A percentile compares a stretch with the other conserved stretches of the same genome.
These are phyloP conservation scores for Drosophila niveifrons DNA, from an alignment of 2,888 invertebrate genomes.

Conservation along the genomic window DNA sequence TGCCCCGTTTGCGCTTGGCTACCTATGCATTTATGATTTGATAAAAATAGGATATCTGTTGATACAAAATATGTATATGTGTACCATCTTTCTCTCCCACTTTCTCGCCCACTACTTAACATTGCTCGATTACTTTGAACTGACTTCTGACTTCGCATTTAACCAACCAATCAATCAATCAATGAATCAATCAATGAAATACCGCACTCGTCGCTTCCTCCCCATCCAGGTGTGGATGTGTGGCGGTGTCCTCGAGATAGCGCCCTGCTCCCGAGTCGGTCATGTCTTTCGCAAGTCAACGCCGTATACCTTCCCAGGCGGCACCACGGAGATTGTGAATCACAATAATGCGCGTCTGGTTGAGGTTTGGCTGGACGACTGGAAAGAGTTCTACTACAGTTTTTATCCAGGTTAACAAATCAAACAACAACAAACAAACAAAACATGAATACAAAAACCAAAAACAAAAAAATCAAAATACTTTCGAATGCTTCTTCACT, in stretches of 20 bases:
- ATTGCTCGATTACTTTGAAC: slow-evolving; percentile 36
- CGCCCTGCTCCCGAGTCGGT: slow-evolving; percentile 97
- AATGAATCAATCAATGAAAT: neutral
- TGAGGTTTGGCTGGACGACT: slow-evolving; percentile 99
- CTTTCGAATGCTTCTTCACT: slow-evolving; percentile 69
- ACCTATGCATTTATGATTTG: slow-evolving; percentile 21
- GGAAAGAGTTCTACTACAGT: slow-evolving; percentile 99
- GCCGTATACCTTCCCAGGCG: slow-evolving; percentile 99
- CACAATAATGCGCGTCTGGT: slow-evolving; percentile 99
- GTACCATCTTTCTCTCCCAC: slow-evolving; percentile 57
- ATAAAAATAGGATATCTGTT: slow-evolving; percentile 14
- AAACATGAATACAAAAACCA: slow-evolving; percentile 17
- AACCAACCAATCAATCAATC: neutral
- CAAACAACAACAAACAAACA: slow-evolving; percentile 41
- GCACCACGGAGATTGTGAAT: slow-evolving; percentile 98
- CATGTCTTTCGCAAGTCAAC: slow-evolving; percentile 99
- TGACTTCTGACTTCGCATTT: slow-evolving; percentile 4
- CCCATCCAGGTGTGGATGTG: slow-evolving; percentile 96
- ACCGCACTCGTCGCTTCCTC: slow-evolving; percentile 59
- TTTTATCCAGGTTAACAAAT: slow-evolving; percentile 95
- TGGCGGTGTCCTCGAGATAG: slow-evolving; percentile 96
- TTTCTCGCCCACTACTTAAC: slow-evolving; percentile 29
- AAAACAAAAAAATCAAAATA: slow-evolving; percentile 27
- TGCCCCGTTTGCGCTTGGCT: slow-evolving; percentile 58
- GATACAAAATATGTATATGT: slow-evolving; percentile 42